These are phyloP conservation scores for Trisateles emortualis DNA, from an alignment of 2,888 invertebrate species.

Conservation along the genomic window DNA sequence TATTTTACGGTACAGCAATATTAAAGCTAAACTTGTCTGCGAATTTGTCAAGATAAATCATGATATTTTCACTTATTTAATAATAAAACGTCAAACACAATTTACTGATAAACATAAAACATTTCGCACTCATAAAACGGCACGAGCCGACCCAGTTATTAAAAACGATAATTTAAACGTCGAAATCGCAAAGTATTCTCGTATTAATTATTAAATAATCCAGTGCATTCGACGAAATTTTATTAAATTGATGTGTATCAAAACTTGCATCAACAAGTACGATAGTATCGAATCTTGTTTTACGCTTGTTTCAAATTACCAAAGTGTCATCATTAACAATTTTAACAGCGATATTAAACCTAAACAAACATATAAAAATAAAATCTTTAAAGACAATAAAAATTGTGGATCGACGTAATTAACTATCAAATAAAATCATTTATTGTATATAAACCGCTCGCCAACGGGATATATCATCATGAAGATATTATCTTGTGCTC, in stretches of 20 bases:
- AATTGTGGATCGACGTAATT: constrained; percentile 20
- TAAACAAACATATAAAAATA: constrained; percentile 36
- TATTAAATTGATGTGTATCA: constrained; percentile 40
- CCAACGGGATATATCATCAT: constrained; percentile 41
- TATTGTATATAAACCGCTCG: constrained; percentile 26
- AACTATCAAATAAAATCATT: constrained; percentile 31
- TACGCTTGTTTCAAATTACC: constrained; percentile 26
- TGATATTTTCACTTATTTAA: neutral
- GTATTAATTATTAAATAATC: constrained; percentile 53
- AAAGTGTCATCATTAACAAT: constrained; percentile 42
- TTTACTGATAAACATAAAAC: constrained; percentile 12
- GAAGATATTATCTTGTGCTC: constrained; percentile 52
- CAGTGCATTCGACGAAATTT: constrained; percentile 46
- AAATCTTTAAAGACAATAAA: constrained; percentile 26
- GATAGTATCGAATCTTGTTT: constrained; percentile 18
- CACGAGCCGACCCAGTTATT: constrained; percentile 35
- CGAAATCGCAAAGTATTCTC: constrained; percentile 25
- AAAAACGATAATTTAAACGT: constrained; percentile 33
- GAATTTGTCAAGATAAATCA: neutral
- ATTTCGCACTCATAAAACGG: constrained; percentile 16
- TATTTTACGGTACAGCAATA: neutral
- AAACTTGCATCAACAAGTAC: constrained; percentile 18
- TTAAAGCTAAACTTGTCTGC: neutral
- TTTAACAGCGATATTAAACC: constrained; percentile 1
- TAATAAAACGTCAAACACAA: neutral